Percentiles rank a stretch among this genome's conserved stretches.
These are phyloP conservation scores for Aradophagus sp. DNA, from an alignment of 1,140 invertebrate species.

Conservation along the genomic window DNA sequence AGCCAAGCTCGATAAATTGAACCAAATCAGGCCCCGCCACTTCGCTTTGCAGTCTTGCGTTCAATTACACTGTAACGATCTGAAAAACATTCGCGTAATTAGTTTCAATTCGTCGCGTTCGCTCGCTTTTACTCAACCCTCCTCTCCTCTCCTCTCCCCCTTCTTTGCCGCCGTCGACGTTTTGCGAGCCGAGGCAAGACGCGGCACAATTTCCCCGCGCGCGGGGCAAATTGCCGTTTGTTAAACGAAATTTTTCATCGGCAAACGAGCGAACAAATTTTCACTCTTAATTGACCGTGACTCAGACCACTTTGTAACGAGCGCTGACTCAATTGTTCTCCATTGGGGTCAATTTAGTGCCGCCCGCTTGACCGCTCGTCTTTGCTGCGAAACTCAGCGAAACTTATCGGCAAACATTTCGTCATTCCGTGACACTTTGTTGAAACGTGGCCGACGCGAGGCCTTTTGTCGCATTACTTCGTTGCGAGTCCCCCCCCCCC, in stretches of 20 bases:
- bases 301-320: slow-evolving; percentile 56
- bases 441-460: too few relatives aligned
- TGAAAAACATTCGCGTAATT: slow-evolving; percentile 15
- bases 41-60: slow-evolving; percentile 19
- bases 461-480: too few relatives aligned
- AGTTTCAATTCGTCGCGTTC: slow-evolving; percentile 10
- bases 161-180: too few relatives aligned
- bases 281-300: slow-evolving; percentile 58
- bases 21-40: slow-evolving; percentile 43
- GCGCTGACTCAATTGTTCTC: slow-evolving; percentile 57
- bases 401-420: slow-evolving; percentile 47
- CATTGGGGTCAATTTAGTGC: slow-evolving; percentile 57
- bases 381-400: slow-evolving; percentile 21
- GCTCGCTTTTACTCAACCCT: slow-evolving; percentile 5
- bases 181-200: too few relatives aligned
- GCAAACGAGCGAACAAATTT: slow-evolving; percentile 45
- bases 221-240: slow-evolving; percentile 19
- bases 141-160: too few relatives aligned
- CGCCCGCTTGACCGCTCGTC: slow-evolving; percentile 22
- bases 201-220: slow-evolving; percentile 5
- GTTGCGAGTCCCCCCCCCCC: too few relatives aligned
- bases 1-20: slow-evolving; percentile 55
- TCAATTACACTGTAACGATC: slow-evolving; percentile 38
- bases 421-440: slow-evolving; percentile 6
- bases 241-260: slow-evolving; percentile 37